Evolutionary conservation across 2,888 invertebrate genomes (phyloP), one percentile per base, ranked within the genome.

Genomic region (Osmoderma eremita): DNA sequence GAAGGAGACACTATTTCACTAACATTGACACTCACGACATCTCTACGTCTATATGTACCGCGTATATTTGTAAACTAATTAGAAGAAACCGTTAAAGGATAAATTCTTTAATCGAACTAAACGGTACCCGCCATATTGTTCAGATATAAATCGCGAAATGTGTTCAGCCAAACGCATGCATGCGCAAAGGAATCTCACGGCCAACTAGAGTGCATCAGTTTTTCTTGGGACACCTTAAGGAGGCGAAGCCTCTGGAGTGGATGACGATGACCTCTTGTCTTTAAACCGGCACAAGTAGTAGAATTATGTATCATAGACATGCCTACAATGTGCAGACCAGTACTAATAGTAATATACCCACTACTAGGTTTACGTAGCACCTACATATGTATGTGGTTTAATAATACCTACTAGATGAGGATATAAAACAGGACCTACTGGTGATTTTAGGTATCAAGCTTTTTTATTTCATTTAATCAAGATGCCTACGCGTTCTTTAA

Each of bases 231-330:
- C 71, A 75, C 73, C 71, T 72, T 68, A 65, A 65, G 65, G 68
- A 30, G 65, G 53, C 58, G 24, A 58, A 58, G 45, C 58, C 45
- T 22, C 53, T 53, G 68, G 70, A 69, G 67, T 71, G 72, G 74
- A 74, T 72, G 58, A 68, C 75, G 74, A 73, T 74, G 74, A 74
- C 75, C 74, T 73, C 73, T 64, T 56, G 41, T 56, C 41, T 56
- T 20, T 45, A 38, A 41, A 39, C 20, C 39, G 42, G 45, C 24
- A 58, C 30, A 30, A 42, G 41, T 56, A 24, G 45, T 17, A 24
- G 39, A 42, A 41, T 56, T 39, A 13, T 17, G 36, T n/a, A 36
- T 38, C 12, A n/a, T 17, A 0, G 53, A 38, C 36, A 5, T 20
- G 48, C 20, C 12, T 20, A 20, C 48, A 20, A 20, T 10, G 18